Conservation (phyloP, 2,888 invertebrate species). For the Netelia melanura region DNA sequence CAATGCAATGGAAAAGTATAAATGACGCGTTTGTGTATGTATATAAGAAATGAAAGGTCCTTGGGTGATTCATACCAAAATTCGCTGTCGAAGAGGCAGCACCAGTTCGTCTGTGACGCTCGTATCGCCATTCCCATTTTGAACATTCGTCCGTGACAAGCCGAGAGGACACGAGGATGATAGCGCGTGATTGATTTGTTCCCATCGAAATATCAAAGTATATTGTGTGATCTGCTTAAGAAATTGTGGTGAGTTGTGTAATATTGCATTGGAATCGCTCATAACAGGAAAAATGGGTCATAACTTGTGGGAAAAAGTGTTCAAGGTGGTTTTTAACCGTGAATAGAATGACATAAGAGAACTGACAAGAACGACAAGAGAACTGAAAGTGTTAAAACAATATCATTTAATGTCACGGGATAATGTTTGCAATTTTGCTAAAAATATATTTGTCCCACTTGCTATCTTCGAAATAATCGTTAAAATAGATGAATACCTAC, state of each 20-base stretch:
- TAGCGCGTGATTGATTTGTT: slow-evolving; percentile 47
- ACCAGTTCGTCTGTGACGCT: slow-evolving; percentile 3
- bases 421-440: neutral
- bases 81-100: slow-evolving; percentile 25
- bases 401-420: too few species aligned
- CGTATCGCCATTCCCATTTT: slow-evolving; percentile 5
- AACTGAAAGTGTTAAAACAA: too few species aligned
- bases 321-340: slow-evolving; percentile 2
- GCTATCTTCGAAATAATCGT: neutral
- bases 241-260: slow-evolving; percentile 52
- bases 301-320: slow-evolving; percentile 8
- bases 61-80: neutral
- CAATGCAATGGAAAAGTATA: too few species aligned
- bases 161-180: slow-evolving; percentile 52
- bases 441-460: neutral
- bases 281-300: neutral
- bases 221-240: slow-evolving; percentile 37
- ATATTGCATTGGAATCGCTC: neutral
- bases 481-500: neutral
- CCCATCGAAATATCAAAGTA: slow-evolving; percentile 8
- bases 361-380: neutral
- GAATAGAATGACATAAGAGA: neutral
- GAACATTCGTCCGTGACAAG: slow-evolving; percentile 45
- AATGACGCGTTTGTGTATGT: neutral
- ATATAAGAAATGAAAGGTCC: neutral